Conservation (phyloP, 2,888 invertebrate species). For the Heterodera filipjevi region DNA sequence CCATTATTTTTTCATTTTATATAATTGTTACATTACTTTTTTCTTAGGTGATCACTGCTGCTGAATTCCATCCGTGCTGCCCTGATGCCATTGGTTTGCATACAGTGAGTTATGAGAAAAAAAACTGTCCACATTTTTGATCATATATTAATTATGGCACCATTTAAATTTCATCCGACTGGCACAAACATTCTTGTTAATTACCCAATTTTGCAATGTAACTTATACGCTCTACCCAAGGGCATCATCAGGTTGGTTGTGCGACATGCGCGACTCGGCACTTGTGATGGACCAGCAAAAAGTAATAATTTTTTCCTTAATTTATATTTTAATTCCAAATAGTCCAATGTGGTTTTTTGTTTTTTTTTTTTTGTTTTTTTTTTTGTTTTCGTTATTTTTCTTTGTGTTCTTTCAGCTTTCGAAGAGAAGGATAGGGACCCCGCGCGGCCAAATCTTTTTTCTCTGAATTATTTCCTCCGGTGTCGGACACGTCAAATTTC, state of each 20-base stretch:
- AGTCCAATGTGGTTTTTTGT: too few species aligned
- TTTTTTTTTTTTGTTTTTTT: too few species aligned
- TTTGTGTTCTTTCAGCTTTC: conserved; percentile 70
- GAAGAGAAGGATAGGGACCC: conserved; percentile 95
- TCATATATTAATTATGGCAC: too few species aligned
- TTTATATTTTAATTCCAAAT: too few species aligned
- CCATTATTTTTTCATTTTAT: background rate
- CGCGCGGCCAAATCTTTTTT: conserved; percentile 96
- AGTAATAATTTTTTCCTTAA: conserved; percentile 67
- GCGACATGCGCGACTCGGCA: conserved; percentile 98
- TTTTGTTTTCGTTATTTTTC: too few species aligned
- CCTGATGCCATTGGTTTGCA: conserved; percentile 28
- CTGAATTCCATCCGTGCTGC: conserved; percentile 98
- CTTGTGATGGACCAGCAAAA: conserved; percentile 98
- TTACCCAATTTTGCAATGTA: background rate
- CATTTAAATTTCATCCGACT: too few species aligned
- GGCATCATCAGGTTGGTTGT: conserved; percentile 96
- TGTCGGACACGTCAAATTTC: conserved; percentile 98
- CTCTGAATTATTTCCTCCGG: conserved; percentile 98
- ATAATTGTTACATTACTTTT: background rate
- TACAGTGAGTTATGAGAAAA: conserved; percentile 26
- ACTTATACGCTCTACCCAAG: conserved; percentile 76
- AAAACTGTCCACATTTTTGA: conserved; percentile 10
- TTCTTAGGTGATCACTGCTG: conserved; percentile 88
- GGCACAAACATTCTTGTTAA: background rate